Evolutionary conservation across 64 coral and sea anemone species (phyloP), one percentile per base, ranked within the genome.

Genomic region (Stichodactyla helianthus): DNA sequence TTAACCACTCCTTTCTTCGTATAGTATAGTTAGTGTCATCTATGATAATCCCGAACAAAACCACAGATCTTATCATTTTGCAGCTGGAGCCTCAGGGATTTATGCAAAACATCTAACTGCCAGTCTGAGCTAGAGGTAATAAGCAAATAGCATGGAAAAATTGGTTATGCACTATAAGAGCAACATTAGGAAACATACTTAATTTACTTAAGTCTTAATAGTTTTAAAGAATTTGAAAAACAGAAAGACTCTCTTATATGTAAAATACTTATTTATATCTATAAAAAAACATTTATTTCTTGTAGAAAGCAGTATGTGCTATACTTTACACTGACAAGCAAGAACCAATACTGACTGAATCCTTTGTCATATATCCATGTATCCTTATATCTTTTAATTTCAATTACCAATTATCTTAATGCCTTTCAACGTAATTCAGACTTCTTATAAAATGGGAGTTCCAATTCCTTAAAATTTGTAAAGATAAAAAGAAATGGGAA

Each of bases 281-380:
- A 6, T 31, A 85, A 44, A 44, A 44, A 44, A 12, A 28, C 35
- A n/a, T 79, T 6, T 76, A 28, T 78, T 13, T 67, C 31, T 65
- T 62, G 23, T 51, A 88, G 88, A 84, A 78, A 84, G 88, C 83
- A 53, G 79, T 89, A 13, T 89, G 88, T 76, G 88, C 88, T 52
- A 89, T 89, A 77, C 76, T 89, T 27, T 83, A 83, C 57, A 71
- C 88, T 51, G n/a, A 89, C 76, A 55, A 77, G 50, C 63, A 77
- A 55, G 50, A 76, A 56, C 88, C 88, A 52, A 67, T 89, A 55
- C 81, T 83, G 64, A 89, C 88, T 58, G 88, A 89, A 27, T 76
- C 53, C 22, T 89, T 89, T 77, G 64, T 89, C 26, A 55, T 89
- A 14, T 89, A 89, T 77, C 88, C 88, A 50, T 89, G 87, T 88